Conservation (phyloP, 2,113 vertebrate species). For the Burhinus bistriatus region DNA sequence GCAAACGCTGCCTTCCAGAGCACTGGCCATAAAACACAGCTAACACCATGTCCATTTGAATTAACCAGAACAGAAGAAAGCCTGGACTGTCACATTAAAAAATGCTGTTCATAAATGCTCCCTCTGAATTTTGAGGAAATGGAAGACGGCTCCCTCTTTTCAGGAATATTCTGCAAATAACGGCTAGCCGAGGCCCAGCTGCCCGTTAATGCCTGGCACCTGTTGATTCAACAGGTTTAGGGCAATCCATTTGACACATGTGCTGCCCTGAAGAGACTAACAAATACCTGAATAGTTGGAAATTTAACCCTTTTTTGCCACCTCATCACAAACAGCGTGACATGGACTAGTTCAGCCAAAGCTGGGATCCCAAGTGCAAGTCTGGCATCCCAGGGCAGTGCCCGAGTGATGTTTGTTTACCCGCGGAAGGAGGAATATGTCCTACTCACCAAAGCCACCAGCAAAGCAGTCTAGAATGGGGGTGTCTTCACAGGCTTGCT, state of each 20-base stretch:
- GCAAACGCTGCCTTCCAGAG: not conserved
- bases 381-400: too few relatives aligned
- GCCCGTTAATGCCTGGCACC: not conserved
- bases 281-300: not conserved
- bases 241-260: not conserved
- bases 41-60: not conserved
- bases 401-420: rapidly evolving
- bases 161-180: not conserved
- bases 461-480: not conserved
- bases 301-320: not conserved
- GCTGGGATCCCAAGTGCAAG: not conserved
- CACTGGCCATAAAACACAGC: not conserved
- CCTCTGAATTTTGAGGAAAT: not conserved
- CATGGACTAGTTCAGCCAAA: not conserved
- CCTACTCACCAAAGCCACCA: not conserved
- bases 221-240: not conserved
- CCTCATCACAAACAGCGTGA: not conserved
- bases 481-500: not conserved
- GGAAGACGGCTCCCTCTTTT: not conserved
- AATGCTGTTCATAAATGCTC: rapidly evolving
- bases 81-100: rapidly evolving
- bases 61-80: not conserved
- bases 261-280: not conserved
- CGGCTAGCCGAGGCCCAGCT: not conserved
- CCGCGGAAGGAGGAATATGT: not conserved